Percentiles rank a stretch among this genome's conserved stretches.
phyloP scores from a whole-genome alignment of 2,888 invertebrate species.

The Macrosiphum euphorbiae region DNA sequence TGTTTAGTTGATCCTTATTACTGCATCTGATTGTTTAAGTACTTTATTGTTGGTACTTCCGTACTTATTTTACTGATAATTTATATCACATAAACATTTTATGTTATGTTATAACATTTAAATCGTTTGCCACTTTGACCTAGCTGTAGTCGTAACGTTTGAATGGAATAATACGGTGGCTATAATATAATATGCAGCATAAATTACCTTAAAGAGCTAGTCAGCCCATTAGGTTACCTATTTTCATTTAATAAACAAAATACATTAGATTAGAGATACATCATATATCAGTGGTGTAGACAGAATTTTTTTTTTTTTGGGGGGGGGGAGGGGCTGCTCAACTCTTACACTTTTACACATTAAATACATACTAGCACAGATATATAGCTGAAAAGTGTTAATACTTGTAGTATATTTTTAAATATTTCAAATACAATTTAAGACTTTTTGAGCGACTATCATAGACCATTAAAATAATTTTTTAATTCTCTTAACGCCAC shows the following conservation, averaged over 20 bases:
- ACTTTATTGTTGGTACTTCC: neutral
- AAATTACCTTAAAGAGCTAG: neutral
- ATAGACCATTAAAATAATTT: too few species aligned
- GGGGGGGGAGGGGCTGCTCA: too few species aligned
- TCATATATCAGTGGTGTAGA: too few species aligned
- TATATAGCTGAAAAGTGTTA: too few species aligned
- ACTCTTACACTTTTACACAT: too few species aligned
- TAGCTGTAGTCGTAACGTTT: neutral
- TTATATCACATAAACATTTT: neutral
- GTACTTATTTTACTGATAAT: neutral
- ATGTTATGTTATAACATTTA: neutral
- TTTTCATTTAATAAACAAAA: constrained; percentile 4
- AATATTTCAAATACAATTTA: too few species aligned
- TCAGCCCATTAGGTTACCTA: neutral
- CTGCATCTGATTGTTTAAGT: neutral
- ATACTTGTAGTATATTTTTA: too few species aligned
- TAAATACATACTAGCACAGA: too few species aligned
- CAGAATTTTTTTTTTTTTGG: too few species aligned
- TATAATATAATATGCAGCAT: neutral
- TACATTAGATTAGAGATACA: neutral
- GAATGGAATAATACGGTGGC: too few species aligned
- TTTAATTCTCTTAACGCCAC: too few species aligned
- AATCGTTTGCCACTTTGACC: neutral
- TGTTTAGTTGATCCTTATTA: neutral
- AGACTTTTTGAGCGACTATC: too few species aligned